phyloP scores from a whole-genome alignment of 2,888 invertebrate genomes.

The Molorchus minor region DNA sequence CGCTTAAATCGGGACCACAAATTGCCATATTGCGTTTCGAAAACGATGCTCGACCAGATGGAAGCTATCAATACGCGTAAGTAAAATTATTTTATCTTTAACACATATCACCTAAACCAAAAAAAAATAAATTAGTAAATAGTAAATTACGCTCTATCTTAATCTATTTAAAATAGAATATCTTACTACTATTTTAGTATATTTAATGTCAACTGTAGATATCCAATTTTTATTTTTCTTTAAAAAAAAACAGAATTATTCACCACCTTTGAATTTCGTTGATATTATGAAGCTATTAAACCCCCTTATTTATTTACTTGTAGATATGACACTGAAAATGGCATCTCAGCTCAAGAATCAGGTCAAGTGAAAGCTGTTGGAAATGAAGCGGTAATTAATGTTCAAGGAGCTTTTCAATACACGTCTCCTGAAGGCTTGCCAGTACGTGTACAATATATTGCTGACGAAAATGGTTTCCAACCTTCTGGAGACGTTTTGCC shows the following conservation, averaged over 20 bases:
- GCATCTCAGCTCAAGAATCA: slow-evolving; percentile 21
- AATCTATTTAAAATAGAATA: too few relatives aligned
- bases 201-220: too few relatives aligned
- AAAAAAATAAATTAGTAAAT: too few relatives aligned
- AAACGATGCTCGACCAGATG: neutral
- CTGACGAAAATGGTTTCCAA: slow-evolving; percentile 81
- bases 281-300: too few relatives aligned
- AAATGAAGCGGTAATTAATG: slow-evolving; percentile 74
- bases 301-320: too few relatives aligned
- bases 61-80: neutral
- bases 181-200: too few relatives aligned
- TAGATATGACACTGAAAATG: slow-evolving; percentile 28
- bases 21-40: neutral
- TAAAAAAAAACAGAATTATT: too few relatives aligned
- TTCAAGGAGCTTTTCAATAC: slow-evolving; percentile 71
- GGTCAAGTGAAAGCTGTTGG: slow-evolving; percentile 6
- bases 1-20: neutral
- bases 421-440: slow-evolving; percentile 68
- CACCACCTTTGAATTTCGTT: too few relatives aligned
- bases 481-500: slow-evolving; percentile 59
- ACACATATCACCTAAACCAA: too few relatives aligned
- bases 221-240: too few relatives aligned
- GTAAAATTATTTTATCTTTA: too few relatives aligned
- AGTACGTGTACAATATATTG: slow-evolving; percentile 71
- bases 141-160: too few relatives aligned